Base-by-base conservation (phyloP, 30 jellyfish, hydroid and myxozoan genomes). In the Pelagia noctiluca region DNA sequence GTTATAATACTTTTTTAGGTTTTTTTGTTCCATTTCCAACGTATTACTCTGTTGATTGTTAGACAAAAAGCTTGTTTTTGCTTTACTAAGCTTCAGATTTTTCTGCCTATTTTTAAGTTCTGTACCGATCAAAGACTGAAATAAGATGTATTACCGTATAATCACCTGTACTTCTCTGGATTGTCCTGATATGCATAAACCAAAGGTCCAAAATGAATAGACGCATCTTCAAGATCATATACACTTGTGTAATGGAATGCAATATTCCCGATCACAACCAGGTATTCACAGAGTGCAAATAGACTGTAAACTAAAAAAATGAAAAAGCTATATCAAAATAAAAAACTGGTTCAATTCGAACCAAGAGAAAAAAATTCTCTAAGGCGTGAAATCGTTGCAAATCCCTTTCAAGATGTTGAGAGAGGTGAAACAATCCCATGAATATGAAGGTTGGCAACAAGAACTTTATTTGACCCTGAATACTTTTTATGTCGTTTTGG, bases 271-370 rank as follows among this genome's bases (percentile, higher is more conserved):
- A 77, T 2, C 4, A 89, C 97, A 50, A 82, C 94, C 85, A 83
- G 13, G 63, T 89, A 89, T 52, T 89, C 97, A 74, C 87, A 81
- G 16, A 89, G 54, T n/a, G 94, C 97, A 82, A 89, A 89, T 53
- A 89, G 35, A 63, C 90, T 89, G 89, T 89, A 89, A 21, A 89
- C 97, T 88, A 70, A 37, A 48, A 72, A 25, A 12, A 2, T 36
- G 47, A 26, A 42, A 42, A 42, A 18, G 33, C 13, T 18, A 2
- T 16, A 49, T 1, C 28, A 31, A 2, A 11, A 35, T 36, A 22
- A 29, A 21, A 5, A 73, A 1, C 75, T 35, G 23, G 49, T 48
- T 2, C 76, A 1, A 35, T 18, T 8, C 30, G 32, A 38, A 35
- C n/a, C 26, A 12, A 0, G 29, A 22, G 1, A 38, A 19, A 73